Base-by-base conservation (phyloP, 2,113 vertebrate species). In the Rhineura floridana region DNA sequence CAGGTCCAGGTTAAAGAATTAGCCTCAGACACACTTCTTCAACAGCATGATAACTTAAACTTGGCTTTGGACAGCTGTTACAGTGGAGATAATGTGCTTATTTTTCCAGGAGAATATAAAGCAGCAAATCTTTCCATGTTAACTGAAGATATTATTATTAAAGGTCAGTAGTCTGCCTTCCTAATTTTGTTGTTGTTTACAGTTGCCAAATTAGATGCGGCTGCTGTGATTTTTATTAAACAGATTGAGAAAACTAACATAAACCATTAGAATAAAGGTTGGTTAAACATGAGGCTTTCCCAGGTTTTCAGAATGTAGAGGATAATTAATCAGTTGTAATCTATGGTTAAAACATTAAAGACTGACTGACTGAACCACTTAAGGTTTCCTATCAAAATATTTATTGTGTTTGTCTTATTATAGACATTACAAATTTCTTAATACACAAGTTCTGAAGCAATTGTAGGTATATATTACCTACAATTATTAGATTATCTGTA, bases 81-180 rank as follows among this genome's bases (percentile, higher is more conserved):
- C 12, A 94, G 94, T 91, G 94, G 94, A 75, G 95, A 96, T 52
- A 93, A 90, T 15, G 59, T 91, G 0, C 86, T 95, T 0, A 67
- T 96, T 90, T 95, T 96, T 82, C 96, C 95, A 73, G 95, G 95
- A 87, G 91, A 97, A 90, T 91, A 96, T 52, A 80, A 96, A 89
- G 95, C 95, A 90, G 33, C 84, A 79, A 95, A 94, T 33, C 92
- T 96, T 85, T 84, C 92, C 82, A 91, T 95, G 81, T 82, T 96
- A 91, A 96, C 93, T 36, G 94, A 96, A 84, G 93, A 96, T 91
- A 94, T 96, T 77, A 52, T 90, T 89, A 96, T 92, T 90, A 93
- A 92, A 90, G 95, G 95, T 96, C 69, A 90, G 62, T 63, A 42
- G 12, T 69, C 48, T 19, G 15, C 90, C 88, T 89, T 65, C 25